Evolutionary conservation across 2,888 invertebrate species (phyloP), one percentile per base, ranked within the genome.

Genomic region (Automeris io): DNA sequence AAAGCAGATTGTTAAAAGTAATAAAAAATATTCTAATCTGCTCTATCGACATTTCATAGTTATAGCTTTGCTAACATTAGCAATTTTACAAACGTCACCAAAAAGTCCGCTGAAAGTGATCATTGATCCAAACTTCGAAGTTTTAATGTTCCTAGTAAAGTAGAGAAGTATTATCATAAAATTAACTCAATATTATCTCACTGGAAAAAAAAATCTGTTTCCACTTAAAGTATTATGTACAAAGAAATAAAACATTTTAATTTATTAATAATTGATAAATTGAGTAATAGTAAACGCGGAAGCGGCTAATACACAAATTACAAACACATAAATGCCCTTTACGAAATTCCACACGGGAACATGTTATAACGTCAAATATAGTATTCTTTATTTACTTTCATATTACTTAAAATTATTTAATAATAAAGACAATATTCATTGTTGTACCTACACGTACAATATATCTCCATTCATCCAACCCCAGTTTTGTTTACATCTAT

Each of bases 271-370:
- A 67, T 60, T 70, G 63, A 71, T 65, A 70, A 68, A 71, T 72
- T 70, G 70, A 69, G 74, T 66, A 68, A 72, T 67, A 73, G 58
- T 66, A 62, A 74, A 69, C 59, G 29, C 29, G 57, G 49, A 51
- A 54, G 54, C 56, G 53, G 54, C 46, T 58, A 60, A 57, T 66
- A 64, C 60, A 71, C 60, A 68, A 75, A 62, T 64, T 68, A 73
- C 71, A 70, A 76, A 78, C 61, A 57, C 72, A 71, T 79, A 83
- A 86, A 85, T 85, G 85, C 85, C 81, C 75, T 73, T 75, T 67
- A 63, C 54, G 65, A 62, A 58, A 57, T 66, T 67, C 69, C 72
- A 57, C 66, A 41, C 43, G 53, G 71, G 70, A 71, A 68, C 8
- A 16, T 16, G 13, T 62, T 66, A 64, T 76, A 77, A 78, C 73